phyloP scores from a whole-genome alignment of 2,113 vertebrate genomes.

The Sturnus vulgaris region DNA sequence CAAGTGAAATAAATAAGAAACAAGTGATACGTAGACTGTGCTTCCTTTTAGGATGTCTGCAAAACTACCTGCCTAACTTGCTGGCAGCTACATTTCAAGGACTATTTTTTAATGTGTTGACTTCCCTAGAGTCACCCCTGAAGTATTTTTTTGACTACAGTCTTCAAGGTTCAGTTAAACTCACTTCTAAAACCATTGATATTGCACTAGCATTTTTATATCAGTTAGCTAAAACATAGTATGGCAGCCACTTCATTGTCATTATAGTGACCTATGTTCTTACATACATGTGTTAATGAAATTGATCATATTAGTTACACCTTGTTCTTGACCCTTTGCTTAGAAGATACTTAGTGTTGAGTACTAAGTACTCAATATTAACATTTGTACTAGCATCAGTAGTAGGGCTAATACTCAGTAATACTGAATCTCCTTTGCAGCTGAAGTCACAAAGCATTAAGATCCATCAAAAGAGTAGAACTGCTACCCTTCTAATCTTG shows the following conservation, averaged over 20 bases:
- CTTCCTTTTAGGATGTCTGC: neutral
- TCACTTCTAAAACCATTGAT: neutral
- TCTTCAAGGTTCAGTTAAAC: neutral
- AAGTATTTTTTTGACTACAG: conserved; percentile 14
- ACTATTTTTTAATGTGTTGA: neutral
- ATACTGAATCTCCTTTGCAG: neutral
- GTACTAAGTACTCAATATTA: neutral
- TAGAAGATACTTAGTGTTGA: neutral
- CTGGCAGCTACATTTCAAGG: neutral
- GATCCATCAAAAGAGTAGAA: neutral
- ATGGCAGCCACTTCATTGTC: neutral
- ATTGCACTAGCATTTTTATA: neutral
- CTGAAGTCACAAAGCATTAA: neutral
- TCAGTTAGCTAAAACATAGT: neutral
- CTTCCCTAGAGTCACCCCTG: conserved; percentile 12
- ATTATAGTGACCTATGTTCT: neutral
- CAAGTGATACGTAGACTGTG: neutral
- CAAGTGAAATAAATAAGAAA: neutral
- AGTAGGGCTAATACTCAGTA: neutral
- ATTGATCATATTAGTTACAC: neutral
- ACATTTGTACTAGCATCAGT: neutral
- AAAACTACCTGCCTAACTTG: conserved; percentile 3
- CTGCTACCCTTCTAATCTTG: neutral
- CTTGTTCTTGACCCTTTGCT: neutral
- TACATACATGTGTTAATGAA: neutral